Conservation (phyloP, 2,113 vertebrate genomes). For the Pseudorectes ferrugineus region DNA sequence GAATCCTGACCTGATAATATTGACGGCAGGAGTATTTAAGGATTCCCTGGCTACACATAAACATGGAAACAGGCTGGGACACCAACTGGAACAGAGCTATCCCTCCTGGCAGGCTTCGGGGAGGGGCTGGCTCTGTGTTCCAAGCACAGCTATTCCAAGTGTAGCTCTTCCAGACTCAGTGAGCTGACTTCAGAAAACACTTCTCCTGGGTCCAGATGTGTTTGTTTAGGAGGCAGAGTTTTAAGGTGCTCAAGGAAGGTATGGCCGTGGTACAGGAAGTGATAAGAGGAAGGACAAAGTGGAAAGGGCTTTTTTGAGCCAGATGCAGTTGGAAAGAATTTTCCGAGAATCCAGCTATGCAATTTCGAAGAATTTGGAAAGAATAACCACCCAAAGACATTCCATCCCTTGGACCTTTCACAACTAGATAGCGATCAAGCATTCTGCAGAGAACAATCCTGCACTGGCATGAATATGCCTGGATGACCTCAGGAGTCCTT, state of each 20-base stretch:
- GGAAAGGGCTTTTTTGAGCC: background rate
- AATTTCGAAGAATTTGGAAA: background rate
- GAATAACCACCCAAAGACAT: background rate
- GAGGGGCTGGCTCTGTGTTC: background rate
- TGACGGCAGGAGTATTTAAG: background rate
- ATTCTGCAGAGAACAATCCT: conserved; percentile 11
- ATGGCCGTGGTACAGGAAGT: background rate
- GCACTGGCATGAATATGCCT: background rate
- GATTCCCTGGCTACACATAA: background rate
- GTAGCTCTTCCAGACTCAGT: background rate
- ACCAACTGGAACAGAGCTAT: background rate
- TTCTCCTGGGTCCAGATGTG: background rate
- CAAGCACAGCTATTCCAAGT: background rate
- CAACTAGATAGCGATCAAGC: background rate
- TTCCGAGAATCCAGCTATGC: background rate
- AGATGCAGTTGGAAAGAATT: background rate
- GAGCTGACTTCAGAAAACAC: background rate
- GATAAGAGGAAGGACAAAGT: background rate
- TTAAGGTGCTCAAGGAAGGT: background rate
- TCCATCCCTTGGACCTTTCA: background rate
- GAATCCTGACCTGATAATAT: background rate
- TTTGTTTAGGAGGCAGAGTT: background rate
- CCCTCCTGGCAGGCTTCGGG: background rate
- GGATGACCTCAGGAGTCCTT: conserved; percentile 5
- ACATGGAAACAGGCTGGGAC: background rate